Evolutionary conservation across 1,140 invertebrate genomes (phyloP).

Genomic region (Hylyphantes graminicola): DNA sequence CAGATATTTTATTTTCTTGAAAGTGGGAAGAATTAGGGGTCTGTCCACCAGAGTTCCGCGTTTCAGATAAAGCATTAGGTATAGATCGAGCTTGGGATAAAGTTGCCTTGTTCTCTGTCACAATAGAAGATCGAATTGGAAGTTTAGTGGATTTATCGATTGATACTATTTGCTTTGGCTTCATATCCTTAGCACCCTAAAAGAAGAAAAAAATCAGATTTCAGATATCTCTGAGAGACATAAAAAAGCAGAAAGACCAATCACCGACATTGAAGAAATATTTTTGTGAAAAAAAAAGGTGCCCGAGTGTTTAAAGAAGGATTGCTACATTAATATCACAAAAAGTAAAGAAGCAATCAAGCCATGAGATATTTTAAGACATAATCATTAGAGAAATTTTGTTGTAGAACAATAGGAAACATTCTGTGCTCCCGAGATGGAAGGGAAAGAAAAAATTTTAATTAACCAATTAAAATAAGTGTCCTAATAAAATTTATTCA

Average conservation of each 20-base stretch:
- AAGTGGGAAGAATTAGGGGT: neutral
- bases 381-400: too few species aligned
- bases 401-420: too few species aligned
- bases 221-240: neutral
- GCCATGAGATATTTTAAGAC: too few species aligned
- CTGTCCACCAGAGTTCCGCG: constrained; percentile 2
- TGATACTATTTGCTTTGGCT: constrained; percentile 17
- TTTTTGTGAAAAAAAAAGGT: too few species aligned
- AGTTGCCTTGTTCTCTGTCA: constrained; percentile 23
- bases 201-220: constrained; percentile 7
- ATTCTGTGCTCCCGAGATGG: too few species aligned
- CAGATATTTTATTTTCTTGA: neutral
- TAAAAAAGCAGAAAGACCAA: constrained; percentile 26
- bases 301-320: too few species aligned
- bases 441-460: too few species aligned
- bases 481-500: too few species aligned
- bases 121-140: constrained; percentile 10
- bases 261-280: neutral
- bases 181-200: constrained; percentile 29
- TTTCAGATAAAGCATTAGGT: constrained; percentile 10
- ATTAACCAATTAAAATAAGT: too few species aligned
- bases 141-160: constrained; percentile 5
- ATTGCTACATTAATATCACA: too few species aligned
- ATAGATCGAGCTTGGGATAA: neutral
- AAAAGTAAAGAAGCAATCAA: too few species aligned